Percentiles rank a stretch among this genome's conserved stretches.
These are phyloP conservation scores for Hyperoodon ampullatus DNA, from an alignment of 2,113 vertebrate species.

Conservation along the genomic window DNA sequence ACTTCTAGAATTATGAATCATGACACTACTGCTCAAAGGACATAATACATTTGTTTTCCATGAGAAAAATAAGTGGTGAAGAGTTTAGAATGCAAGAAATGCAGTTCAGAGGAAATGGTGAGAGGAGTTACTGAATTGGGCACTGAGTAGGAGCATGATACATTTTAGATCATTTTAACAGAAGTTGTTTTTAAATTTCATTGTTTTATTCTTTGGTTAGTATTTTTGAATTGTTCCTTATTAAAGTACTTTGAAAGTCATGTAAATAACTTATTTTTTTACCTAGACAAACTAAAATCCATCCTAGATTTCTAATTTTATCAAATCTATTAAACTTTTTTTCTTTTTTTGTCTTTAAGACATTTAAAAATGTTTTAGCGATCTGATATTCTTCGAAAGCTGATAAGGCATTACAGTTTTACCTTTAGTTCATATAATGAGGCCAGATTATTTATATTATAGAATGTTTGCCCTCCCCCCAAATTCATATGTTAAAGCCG, in stretches of 20 bases:
- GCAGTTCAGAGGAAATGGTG: neutral
- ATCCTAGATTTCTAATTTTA: slow-evolving; percentile 31
- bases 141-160: neutral
- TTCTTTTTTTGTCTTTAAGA: neutral
- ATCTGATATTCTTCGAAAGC: neutral
- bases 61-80: slow-evolving; percentile 20
- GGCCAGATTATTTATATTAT: neutral
- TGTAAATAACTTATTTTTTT: neutral
- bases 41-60: slow-evolving; percentile 37
- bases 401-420: neutral
- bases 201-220: slow-evolving; percentile 26
- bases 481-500: neutral
- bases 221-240: slow-evolving; percentile 39
- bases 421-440: neutral
- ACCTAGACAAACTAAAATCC: neutral
- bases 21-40: slow-evolving; percentile 48
- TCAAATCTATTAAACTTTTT: slow-evolving; percentile 22
- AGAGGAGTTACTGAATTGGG: neutral
- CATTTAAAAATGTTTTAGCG: slow-evolving; percentile 16
- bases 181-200: slow-evolving; percentile 26
- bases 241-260: slow-evolving; percentile 39
- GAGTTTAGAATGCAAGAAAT: slow-evolving; percentile 59
- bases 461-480: neutral
- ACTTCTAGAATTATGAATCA: slow-evolving; percentile 33
- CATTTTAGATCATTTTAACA: slow-evolving; percentile 54